Base-by-base conservation (phyloP, 30 jellyfish, hydroid and myxozoan species). In the Pseudorhiza aurosa region DNA sequence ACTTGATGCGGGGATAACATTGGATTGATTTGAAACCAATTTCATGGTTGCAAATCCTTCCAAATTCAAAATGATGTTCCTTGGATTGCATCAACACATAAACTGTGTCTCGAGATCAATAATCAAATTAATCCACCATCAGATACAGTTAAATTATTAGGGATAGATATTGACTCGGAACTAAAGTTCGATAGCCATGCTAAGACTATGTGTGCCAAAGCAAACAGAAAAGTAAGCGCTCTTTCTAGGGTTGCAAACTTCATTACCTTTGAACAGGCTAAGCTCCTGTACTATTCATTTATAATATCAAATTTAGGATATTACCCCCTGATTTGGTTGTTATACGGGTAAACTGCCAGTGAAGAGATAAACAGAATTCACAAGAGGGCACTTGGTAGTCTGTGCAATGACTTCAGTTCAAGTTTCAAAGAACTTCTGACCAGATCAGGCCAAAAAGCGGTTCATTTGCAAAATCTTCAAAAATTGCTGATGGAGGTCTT, bases 361-460 rank as follows among this genome's bases (percentile, higher is more conserved):
- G 62, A 65, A 35, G 62, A 35, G 65, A 65, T 65, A 30, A 65
- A 65, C 65, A 37, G 80, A 35, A 65, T 65, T 26, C 80, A 65
- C 62, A 43, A 65, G 62, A 65, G 62, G 15, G 80, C 65, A 28
- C 80, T 33, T 37, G 64, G 64, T 43, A 65, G 59, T 12, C 40
- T 18, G 36, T 65, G 26, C 80, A 65, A 30, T 35, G 62, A 65
- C 80, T 35, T 35, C 62, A 43, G 59, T 65, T 65, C 62, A 65
- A 43, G 80, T 43, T 28, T 65, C 72, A 28, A 58, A 21, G 72
- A 58, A 58, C 72, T 58, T 58, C 72, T 58, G 45, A 46, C 46
- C 44, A 58, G 45, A 18, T 58, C 72, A 58, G 72, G 72, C 72
- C 62, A 47, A 47, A 47, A 47, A 47, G 19, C 62, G 22, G 62